Evolutionary conservation across 92 coral and sea anemone genomes (phyloP), one percentile per base, ranked within the genome.

Genomic region (Porites lobata): DNA sequence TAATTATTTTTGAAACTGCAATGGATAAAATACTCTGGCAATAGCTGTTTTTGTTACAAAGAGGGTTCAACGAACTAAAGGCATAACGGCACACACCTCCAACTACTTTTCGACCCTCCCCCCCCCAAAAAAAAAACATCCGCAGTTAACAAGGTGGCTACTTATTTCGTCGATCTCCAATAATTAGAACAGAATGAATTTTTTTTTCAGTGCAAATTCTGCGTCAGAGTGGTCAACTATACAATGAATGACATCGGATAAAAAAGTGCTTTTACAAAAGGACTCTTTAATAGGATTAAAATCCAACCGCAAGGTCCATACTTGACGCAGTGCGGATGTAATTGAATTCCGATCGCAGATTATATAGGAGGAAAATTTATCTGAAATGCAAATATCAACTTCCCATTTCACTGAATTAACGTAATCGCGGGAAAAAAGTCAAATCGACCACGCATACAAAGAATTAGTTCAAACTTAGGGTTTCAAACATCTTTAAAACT

Each of bases 251-350:
- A 67, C 29, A 69, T 54, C 56, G 32, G 66, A 81, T 81, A 66
- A 80, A 10, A 81, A 22, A 81, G 32, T 10, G 56, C 54, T 76
- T 43, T 69, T 81, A 51, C 8, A 22, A 21, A 53, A 17, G 66
- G 68, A 8, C 21, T 69, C 26, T 8, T 38, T 38, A 65, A 29
- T 22, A 32, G 20, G 66, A 18, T 69, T 56, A 69, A 50, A 58
- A 81, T 54, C 50, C 26, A n/a, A 81, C 85, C 85, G 54, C 85
- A 81, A 69, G 26, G 18, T 43, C 12, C 63, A 21, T 53, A 15
- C 53, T 53, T 38, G 2, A 17, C 21, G 78, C 12, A n/a, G 9
- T 56, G 3, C 58, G 66, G 58, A 82, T 70, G 58, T 70, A 9
- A 26, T 58, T 24, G 51, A 56, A 82, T 82, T 69, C 77, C 86